These are phyloP conservation scores for Keiferia lycopersicella DNA, from an alignment of 2,888 invertebrate genomes.

Conservation along the genomic window DNA sequence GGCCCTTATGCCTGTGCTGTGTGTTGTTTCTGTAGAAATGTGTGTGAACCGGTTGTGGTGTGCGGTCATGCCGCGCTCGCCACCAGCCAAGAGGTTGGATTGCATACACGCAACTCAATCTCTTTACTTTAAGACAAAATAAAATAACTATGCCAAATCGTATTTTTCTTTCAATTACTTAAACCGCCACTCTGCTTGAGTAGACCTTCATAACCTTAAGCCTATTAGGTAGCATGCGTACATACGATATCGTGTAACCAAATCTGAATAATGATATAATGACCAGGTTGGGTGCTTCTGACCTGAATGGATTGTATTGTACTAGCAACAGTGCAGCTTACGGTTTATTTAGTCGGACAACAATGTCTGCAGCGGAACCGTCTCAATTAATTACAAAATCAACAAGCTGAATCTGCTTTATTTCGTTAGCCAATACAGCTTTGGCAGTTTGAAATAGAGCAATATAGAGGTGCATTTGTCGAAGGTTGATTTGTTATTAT, in stretches of 20 bases:
- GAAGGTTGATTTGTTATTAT: constrained; percentile 32
- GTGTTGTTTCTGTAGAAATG: constrained; percentile 22
- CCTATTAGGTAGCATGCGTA: constrained; percentile 14
- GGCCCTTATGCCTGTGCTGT: constrained; percentile 4
- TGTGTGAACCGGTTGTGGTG: constrained; percentile 56
- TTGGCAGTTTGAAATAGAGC: constrained; percentile 7
- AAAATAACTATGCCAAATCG: not conserved
- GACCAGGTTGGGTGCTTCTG: constrained; percentile 29
- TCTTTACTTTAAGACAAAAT: constrained; percentile 16
- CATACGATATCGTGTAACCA: not conserved
- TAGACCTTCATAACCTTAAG: constrained; percentile 6
- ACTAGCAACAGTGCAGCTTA: constrained; percentile 23
- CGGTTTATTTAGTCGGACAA: constrained; percentile 37
- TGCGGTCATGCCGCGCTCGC: constrained; percentile 49
- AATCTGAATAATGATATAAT: constrained; percentile 8
- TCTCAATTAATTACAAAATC: constrained; percentile 46
- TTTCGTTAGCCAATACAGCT: constrained; percentile 18
- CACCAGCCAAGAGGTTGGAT: constrained; percentile 34
- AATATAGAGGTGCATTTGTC: not conserved
- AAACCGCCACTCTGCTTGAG: not conserved
- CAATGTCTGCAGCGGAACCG: constrained; percentile 32
- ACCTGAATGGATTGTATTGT: constrained; percentile 42
- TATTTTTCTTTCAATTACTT: constrained; percentile 9
- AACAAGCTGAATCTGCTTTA: constrained; percentile 42
- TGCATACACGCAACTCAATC: constrained; percentile 26